phyloP scores from a whole-genome alignment of 2,113 vertebrate species.

The Anarhynchus alexandrinus region DNA sequence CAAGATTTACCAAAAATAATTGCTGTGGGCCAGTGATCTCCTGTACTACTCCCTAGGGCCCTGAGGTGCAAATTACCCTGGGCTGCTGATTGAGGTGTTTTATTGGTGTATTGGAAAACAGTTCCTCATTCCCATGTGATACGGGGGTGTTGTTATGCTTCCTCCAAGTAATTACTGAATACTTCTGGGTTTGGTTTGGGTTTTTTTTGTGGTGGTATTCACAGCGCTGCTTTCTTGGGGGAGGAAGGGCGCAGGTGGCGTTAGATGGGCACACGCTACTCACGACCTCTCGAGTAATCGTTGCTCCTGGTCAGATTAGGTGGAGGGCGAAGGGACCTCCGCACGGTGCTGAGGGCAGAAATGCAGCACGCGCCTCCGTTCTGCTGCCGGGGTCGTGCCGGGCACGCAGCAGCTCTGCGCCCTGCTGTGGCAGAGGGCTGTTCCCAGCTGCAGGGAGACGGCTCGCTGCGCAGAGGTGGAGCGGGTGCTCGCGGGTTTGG shows the following conservation, averaged over 20 bases:
- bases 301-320: background rate
- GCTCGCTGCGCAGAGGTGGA: too few relatives aligned
- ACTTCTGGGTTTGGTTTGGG: background rate
- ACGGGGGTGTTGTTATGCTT: background rate
- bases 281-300: accelerated
- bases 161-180: background rate
- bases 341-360: background rate
- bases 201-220: background rate
- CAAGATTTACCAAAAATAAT: background rate
- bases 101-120: too few relatives aligned
- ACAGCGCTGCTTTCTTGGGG: background rate
- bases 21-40: background rate
- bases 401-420: background rate
- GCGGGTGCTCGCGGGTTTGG: background rate
- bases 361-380: background rate
- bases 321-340: background rate
- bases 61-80: background rate
- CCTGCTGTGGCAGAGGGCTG: background rate
- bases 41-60: background rate
- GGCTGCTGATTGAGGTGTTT: background rate
- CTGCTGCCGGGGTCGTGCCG: background rate
- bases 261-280: background rate
- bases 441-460: background rate
- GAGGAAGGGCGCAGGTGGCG: background rate
- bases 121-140: background rate